phyloP scores from a whole-genome alignment of 2,888 invertebrate species.

The Tipula unca region DNA sequence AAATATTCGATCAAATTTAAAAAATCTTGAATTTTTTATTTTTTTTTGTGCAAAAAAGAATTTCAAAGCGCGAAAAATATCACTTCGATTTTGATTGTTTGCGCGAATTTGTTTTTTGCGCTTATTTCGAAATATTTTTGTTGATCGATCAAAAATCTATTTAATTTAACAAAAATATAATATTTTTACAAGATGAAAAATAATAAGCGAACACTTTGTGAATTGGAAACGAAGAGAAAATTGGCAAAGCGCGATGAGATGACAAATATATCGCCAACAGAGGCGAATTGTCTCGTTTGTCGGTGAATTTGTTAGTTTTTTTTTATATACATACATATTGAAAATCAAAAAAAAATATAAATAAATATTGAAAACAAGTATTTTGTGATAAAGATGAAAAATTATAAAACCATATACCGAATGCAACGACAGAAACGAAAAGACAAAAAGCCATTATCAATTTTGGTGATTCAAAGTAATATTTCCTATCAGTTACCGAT shows the following conservation, averaged over 20 bases:
- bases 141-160: conserved; percentile 19
- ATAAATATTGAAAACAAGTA: conserved; percentile 1
- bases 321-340: background rate
- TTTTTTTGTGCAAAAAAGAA: background rate
- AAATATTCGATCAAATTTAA: conserved; percentile 17
- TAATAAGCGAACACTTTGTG: background rate
- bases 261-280: conserved; percentile 21
- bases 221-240: background rate
- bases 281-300: conserved; percentile 8
- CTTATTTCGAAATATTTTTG: conserved; percentile 15
- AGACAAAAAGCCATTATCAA: background rate
- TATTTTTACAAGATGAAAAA: conserved; percentile 14
- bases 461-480: conserved; percentile 14
- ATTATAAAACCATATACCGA: background rate
- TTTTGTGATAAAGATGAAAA: conserved; percentile 14
- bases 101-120: background rate
- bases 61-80: conserved; percentile 20
- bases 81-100: conserved; percentile 20
- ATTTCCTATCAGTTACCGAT: background rate
- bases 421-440: background rate
- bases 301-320: conserved; percentile 10
- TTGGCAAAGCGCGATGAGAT: conserved; percentile 19
- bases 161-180: background rate
- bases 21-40: conserved; percentile 9
- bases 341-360: background rate